These are phyloP conservation scores for Euglossa dilemma DNA, from an alignment of 1,140 invertebrate genomes.

Conservation along the genomic window DNA sequence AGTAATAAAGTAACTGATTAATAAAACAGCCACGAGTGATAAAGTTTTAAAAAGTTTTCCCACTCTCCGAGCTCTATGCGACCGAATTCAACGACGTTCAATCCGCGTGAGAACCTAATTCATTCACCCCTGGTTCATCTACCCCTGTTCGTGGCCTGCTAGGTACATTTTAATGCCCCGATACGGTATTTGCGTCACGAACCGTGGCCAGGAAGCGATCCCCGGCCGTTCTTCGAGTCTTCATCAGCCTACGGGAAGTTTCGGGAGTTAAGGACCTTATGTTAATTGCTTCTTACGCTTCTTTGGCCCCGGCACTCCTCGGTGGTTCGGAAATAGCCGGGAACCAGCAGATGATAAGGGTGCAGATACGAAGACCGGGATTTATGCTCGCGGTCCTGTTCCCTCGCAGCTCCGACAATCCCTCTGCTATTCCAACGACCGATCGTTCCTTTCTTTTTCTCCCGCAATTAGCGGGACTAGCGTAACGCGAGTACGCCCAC, in stretches of 20 bases:
- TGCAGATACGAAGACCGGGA: background rate
- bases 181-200: conserved; percentile 26
- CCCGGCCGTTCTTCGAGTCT: background rate
- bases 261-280: conserved; percentile 15
- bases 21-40: too few relatives aligned
- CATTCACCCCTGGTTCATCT: background rate
- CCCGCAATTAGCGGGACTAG: background rate
- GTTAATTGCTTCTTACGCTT: conserved; percentile 25
- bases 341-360: background rate
- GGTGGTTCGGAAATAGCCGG: conserved; percentile 1
- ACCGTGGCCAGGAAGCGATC: background rate
- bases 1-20: too few relatives aligned
- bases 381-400: conserved; percentile 14
- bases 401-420: too few relatives aligned
- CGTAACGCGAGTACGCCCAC: too few relatives aligned
- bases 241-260: background rate
- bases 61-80: too few relatives aligned
- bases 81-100: background rate
- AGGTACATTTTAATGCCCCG: background rate
- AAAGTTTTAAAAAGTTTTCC: too few relatives aligned
- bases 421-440: background rate
- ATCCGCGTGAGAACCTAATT: background rate
- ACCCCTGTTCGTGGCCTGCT: too few relatives aligned
- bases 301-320: background rate
- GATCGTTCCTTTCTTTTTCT: background rate